Evolutionary conservation across 1,140 invertebrate genomes (phyloP), one percentile per base, ranked within the genome.

Genomic region (Homarus americanus): DNA sequence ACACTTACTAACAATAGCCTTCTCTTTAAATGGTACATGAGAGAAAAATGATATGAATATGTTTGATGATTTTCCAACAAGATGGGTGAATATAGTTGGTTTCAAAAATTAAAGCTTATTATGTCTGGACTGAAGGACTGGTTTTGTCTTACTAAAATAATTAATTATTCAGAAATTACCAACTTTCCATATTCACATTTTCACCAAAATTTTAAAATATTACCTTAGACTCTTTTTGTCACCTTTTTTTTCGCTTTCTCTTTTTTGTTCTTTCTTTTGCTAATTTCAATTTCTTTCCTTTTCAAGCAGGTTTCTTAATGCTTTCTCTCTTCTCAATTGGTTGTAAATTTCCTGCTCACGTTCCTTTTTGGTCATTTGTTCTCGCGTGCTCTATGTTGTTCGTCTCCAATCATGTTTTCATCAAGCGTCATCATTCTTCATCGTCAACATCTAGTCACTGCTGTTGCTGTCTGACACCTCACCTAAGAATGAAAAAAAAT

Each of bases 291-390:
- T 99, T 99, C 91, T 98, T 97, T 93, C 99, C 98, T 86, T 99
- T 94, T 99, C 98, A 96, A 99, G 99, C 93, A 97, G 96, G 5
- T 97, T 99, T 94, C 98, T 98, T 95, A 99, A 96, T 0, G 97
- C 96, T 95, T 99, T 98, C 93, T 98, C 95, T 93, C 98, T 96
- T 94, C 99, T 98, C 78, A 98, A 98, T 83, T 98, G 96, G 94
- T 99, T 99, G 94, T 98, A 99, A 93, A 99, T 97, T 95, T 99
- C 98, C 93, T 99, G 98, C 94, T 99, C 98, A 89, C 98, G 95
- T 94, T 99, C 98, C 93, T 98, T 99, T 93, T 99, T 98, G 0
- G 98, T 99, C 96, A 99, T 97, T 92, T 97, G 96, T 15, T 97
- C 97, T 2, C 94, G 1, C 97, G 95, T 20, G 96, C 96, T 93